Conservation (phyloP, 2,113 vertebrate species). For the Ascaphus truei region DNA sequence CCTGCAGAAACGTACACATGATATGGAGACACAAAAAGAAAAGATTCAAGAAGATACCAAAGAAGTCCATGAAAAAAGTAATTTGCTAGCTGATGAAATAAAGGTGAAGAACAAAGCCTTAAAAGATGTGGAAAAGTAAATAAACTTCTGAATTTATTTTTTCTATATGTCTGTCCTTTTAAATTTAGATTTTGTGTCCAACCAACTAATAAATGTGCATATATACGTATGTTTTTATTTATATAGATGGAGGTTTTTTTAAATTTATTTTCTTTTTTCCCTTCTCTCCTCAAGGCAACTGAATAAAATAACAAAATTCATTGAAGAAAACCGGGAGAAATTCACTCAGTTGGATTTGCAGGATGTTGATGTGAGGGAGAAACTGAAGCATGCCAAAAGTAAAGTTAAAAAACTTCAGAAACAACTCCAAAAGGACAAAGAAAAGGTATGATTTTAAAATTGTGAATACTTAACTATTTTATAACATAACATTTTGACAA, state of each 20-base stretch:
- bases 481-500: not conserved
- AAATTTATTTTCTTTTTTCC: not conserved
- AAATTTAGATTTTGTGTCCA: too few species aligned
- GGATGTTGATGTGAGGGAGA: constrained; percentile 92
- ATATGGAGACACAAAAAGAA: constrained; percentile 77
- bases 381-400: constrained; percentile 83
- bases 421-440: constrained; percentile 88
- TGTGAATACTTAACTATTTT: too few species aligned
- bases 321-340: constrained; percentile 86
- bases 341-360: constrained; percentile 90
- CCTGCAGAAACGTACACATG: constrained; percentile 72
- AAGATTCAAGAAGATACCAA: constrained; percentile 82
- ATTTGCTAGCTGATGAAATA: constrained; percentile 72
- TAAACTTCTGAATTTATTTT: not conserved
- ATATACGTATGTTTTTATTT: not conserved
- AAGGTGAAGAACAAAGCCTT: constrained; percentile 80
- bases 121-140: constrained; percentile 87
- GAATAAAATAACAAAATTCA: constrained; percentile 75
- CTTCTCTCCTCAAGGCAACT: constrained; percentile 68
- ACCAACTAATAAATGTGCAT: not conserved
- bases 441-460: constrained; percentile 81
- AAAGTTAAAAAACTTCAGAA: constrained; percentile 88
- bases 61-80: constrained; percentile 78
- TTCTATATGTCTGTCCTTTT: not conserved
- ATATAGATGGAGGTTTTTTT: not conserved